A percentile compares a stretch with the other conserved stretches of the same genome.
These are phyloP conservation scores for Aphis craccivora DNA, from an alignment of 1,140 invertebrate species.

Conservation along the genomic window DNA sequence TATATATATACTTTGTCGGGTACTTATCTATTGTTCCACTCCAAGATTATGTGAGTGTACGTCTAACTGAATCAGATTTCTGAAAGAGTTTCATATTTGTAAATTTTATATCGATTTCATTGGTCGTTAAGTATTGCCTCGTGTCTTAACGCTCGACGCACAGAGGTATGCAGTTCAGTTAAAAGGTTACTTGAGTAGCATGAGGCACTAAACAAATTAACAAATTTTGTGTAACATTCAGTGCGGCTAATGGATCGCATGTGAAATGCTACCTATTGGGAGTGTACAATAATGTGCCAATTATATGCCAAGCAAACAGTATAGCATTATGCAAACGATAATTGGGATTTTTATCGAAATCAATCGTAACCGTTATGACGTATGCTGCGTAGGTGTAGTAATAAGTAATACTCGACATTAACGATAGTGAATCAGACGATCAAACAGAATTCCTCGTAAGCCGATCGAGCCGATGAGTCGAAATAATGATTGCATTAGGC, in stretches of 20 bases:
- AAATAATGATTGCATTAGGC: background rate
- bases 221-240: background rate
- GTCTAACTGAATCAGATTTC: background rate
- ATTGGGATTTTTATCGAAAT: background rate
- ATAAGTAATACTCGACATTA: background rate
- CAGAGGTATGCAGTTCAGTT: background rate
- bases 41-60: background rate
- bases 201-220: background rate
- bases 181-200: background rate
- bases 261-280: background rate
- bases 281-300: background rate
- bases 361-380: background rate
- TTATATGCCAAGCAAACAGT: background rate
- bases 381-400: too few species aligned
- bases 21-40: background rate
- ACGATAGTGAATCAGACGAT: background rate
- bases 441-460: background rate
- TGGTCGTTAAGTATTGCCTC: background rate
- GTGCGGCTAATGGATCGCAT: background rate
- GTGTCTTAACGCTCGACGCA: background rate
- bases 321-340: background rate
- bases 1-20: background rate
- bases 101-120: background rate
- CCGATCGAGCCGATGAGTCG: background rate
- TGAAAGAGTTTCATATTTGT: background rate